Conservation (phyloP, 2,113 vertebrate species). For the Cyprinodon tularosa region DNA sequence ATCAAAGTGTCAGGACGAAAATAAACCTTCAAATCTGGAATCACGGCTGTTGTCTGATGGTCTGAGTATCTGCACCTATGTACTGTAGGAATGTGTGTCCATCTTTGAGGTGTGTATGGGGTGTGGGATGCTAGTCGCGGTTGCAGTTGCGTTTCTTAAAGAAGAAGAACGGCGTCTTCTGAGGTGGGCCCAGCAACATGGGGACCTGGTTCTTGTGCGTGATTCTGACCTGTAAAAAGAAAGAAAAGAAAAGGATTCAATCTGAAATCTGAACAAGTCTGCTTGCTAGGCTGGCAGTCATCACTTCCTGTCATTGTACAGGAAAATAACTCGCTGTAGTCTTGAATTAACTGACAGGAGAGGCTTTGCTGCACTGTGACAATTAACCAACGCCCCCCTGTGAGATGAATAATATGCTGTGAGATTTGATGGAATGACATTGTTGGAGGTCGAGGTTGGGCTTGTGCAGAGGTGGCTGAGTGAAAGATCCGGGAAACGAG, state of each 20-base stretch:
- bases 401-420: constrained; percentile 30
- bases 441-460: constrained; percentile 47
- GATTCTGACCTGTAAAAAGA: constrained; percentile 85
- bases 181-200: constrained; percentile 88
- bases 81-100: constrained; percentile 24
- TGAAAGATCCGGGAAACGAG: constrained; percentile 16
- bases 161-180: constrained; percentile 93
- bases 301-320: constrained; percentile 18
- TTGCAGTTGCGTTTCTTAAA: constrained; percentile 87
- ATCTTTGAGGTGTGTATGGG: neutral
- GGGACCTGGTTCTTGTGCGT: constrained; percentile 97
- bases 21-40: neutral
- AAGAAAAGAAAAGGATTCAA: constrained; percentile 17
- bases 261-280: too few relatives aligned
- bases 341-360: constrained; percentile 35
- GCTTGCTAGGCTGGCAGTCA: neutral
- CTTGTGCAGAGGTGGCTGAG: constrained; percentile 32
- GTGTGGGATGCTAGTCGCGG: constrained; percentile 76
- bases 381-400: constrained; percentile 38
- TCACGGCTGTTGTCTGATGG: constrained; percentile 15
- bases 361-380: neutral
- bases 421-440: constrained; percentile 43
- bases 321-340: constrained; percentile 16
- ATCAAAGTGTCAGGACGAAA: constrained; percentile 7
- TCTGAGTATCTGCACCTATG: constrained; percentile 22